These are phyloP conservation scores for Megalonaias nervosa DNA, from an alignment of 1,140 invertebrate species.

Conservation along the genomic window DNA sequence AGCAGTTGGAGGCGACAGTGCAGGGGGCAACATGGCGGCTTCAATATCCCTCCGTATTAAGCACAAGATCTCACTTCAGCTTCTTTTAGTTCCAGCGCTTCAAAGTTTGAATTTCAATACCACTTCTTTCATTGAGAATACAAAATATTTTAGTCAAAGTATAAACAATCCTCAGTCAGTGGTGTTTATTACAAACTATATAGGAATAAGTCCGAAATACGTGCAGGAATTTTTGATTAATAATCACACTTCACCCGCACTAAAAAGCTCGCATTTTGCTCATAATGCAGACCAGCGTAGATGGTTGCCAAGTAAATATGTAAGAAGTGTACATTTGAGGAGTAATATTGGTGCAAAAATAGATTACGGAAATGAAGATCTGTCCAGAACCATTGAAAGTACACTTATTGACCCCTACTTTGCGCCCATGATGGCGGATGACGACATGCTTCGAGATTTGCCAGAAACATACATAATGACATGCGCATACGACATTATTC, in stretches of 20 bases:
- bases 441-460: conserved; percentile 37
- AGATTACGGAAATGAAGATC: conserved; percentile 36
- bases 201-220: conserved; percentile 29
- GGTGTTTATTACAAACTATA: conserved; percentile 42
- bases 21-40: conserved; percentile 50
- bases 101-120: conserved; percentile 58
- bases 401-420: conserved; percentile 43
- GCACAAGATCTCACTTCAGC: conserved; percentile 48
- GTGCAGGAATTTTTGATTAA: conserved; percentile 40
- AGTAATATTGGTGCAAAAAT: conserved; percentile 19
- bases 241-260: conserved; percentile 46
- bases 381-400: conserved; percentile 43
- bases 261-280: conserved; percentile 43
- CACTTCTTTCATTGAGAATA: conserved; percentile 52
- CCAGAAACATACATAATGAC: conserved; percentile 53
- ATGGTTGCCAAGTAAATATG: conserved; percentile 38
- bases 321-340: conserved; percentile 31
- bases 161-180: conserved; percentile 37
- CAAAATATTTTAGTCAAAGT: conserved; percentile 40
- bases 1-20: conserved; percentile 47
- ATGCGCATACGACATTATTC: conserved; percentile 52
- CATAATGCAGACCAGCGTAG: conserved; percentile 28
- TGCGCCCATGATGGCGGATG: conserved; percentile 50
- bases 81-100: conserved; percentile 57
- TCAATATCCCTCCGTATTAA: conserved; percentile 35